Base-by-base conservation (phyloP, 1,140 invertebrate genomes). In the Vollenhovia emeryi region DNA sequence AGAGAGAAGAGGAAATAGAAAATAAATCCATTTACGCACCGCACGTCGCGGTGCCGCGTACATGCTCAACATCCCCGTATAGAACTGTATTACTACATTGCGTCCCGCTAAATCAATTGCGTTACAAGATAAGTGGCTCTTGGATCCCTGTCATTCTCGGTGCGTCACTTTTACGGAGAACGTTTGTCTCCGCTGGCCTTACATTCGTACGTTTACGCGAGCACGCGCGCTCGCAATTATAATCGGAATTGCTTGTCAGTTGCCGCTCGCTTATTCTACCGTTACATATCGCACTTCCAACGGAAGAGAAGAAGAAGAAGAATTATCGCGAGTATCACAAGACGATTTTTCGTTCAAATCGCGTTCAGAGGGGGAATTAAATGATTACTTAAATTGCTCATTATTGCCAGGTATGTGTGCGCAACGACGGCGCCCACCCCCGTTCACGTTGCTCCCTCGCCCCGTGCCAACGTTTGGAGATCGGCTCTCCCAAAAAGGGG, bases 281-380 rank as follows among this genome's bases (percentile, higher is more conserved):
- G 24, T 76, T 76, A 33, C 27, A 52, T 48, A 78, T 79, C 76
- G 48, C 76, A 68, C 60, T 78, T 68, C 33, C 76, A 52, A 55
- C 24, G 60, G 30, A 79, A n/a, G 27, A 40, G 21, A 55, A 57
- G 21, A 55, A 57, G 21, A 13, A 45, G 62, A 21, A 21, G 33
- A 52, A 36, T 52, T 33, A 50, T 62, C 24, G 13, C 11, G 8
- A 50, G 21, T 33, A 50, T 62, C 55, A 50, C 18, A 21, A 50
- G 21, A 24, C 33, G 24, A 75, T 40, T 57, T 74, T 36, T 57
- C n/a, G 11, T 27, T n/a, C 3, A 21, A 76, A 33, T 48, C 11
- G 55, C 21, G 40, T 43, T 64, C 33, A 43, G 5, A 75, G 33
- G 43, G 24, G 11, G 2, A 59, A 40, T 13, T 2, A 15, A 33